Conservation (phyloP, 2,113 vertebrate genomes). For the Leptocoma aspasia region DNA sequence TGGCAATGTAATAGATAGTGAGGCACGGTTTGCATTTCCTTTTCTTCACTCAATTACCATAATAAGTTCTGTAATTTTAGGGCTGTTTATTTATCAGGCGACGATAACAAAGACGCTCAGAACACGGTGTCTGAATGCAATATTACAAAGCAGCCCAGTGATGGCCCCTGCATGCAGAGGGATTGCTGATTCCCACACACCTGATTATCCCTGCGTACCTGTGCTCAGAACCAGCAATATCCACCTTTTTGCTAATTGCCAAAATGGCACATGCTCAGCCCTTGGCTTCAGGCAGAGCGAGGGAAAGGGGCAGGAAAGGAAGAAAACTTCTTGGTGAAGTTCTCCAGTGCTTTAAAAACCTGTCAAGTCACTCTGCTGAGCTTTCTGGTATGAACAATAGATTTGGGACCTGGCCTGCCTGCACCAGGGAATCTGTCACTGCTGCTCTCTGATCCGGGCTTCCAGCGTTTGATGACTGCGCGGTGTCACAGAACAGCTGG, state of each 20-base stretch:
- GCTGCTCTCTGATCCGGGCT: conserved; percentile 8
- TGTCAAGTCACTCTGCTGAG: neutral
- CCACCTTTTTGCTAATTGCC: neutral
- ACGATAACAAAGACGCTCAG: conserved; percentile 69
- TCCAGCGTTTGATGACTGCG: neutral
- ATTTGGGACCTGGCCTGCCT: conserved; percentile 31
- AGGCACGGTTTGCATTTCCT: conserved; percentile 43
- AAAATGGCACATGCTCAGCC: neutral
- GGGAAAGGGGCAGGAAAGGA: neutral
- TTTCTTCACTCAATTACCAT: conserved; percentile 76
- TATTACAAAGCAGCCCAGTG: conserved; percentile 59
- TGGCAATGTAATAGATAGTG: conserved; percentile 46
- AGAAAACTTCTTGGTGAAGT: conserved; percentile 27
- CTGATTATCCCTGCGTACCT: conserved; percentile 12
- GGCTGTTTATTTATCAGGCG: conserved; percentile 78
- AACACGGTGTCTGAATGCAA: conserved; percentile 60
- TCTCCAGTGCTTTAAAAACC: conserved; percentile 13
- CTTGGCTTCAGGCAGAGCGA: neutral
- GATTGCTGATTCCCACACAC: conserved; percentile 35
- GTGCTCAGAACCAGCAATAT: neutral
- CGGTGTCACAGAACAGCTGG: conserved; percentile 24
- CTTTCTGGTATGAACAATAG: neutral
- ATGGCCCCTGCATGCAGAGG: conserved; percentile 26
- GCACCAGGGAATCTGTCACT: conserved; percentile 19
- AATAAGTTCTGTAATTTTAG: conserved; percentile 79